Conservation (phyloP, 2,797 vertebrate species). For the Percopsis omiscomaycus region DNA sequence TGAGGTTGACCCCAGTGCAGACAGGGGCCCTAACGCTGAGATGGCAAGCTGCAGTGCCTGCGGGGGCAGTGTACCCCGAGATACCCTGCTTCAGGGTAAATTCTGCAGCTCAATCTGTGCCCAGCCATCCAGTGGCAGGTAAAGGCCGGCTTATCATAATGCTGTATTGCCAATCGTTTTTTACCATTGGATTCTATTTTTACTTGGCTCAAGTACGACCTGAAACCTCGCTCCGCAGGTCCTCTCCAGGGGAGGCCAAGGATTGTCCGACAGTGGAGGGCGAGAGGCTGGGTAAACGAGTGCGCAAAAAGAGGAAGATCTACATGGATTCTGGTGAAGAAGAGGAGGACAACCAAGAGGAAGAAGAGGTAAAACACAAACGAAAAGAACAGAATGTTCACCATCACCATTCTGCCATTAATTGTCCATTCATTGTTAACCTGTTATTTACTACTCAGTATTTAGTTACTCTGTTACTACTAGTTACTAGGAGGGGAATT, state of each 20-base stretch:
- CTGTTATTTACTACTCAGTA: too few species aligned
- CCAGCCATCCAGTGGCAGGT: constrained; percentile 82
- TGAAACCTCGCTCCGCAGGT: constrained; percentile 52
- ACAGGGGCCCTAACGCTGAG: constrained; percentile 52
- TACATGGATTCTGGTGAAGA: constrained; percentile 90
- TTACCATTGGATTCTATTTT: too few species aligned
- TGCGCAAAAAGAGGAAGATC: constrained; percentile 88
- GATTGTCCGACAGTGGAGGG: constrained; percentile 74
- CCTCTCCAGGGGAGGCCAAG: constrained; percentile 72
- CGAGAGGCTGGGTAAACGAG: constrained; percentile 82
- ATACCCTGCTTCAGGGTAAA: constrained; percentile 79
- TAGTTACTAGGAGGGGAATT: too few species aligned
- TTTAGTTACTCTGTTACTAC: too few species aligned
- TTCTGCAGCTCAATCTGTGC: constrained; percentile 75
- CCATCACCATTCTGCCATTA: background rate
- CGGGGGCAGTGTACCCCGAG: constrained; percentile 65
- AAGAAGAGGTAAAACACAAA: constrained; percentile 78
- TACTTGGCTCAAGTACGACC: background rate
- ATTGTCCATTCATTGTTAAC: background rate
- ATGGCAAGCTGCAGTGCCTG: constrained; percentile 69
- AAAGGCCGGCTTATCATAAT: constrained; percentile 1
- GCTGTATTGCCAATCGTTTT: background rate
- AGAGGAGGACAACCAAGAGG: constrained; percentile 86
- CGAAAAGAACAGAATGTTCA: background rate
- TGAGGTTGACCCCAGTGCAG: constrained; percentile 56